Percentiles rank a stretch among this genome's conserved stretches.
Conservation (phyloP, 2,888 invertebrate species). For the Stenchaetothrips biformis region DNA sequence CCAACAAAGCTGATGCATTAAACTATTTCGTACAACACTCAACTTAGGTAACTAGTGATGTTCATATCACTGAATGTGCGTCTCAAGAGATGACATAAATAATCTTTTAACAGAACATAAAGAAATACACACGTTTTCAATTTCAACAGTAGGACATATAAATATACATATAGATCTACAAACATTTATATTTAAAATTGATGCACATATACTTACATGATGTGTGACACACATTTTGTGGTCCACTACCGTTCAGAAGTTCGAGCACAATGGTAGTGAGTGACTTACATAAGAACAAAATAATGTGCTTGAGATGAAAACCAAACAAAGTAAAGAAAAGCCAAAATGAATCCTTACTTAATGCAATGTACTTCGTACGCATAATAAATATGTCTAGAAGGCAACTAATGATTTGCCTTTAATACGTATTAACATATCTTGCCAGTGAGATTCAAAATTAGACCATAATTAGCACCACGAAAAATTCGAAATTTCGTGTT, state of each 20-base stretch:
- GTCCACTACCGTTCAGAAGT: not conserved
- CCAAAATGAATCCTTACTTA: no score
- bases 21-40: not conserved
- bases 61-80: not conserved
- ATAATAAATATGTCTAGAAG: no score
- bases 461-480: not conserved
- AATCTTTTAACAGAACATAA: not conserved
- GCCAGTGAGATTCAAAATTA: not conserved
- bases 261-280: not conserved
- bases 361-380: no score
- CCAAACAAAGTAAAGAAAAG: no score
- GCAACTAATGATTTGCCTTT: not conserved
- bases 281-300: not conserved
- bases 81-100: not conserved
- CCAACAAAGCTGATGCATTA: not conserved
- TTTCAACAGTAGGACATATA: not conserved
- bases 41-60: slow-evolving; percentile 9
- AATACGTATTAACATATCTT: not conserved
- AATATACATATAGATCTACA: not conserved
- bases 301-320: no score
- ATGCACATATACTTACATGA: not conserved
- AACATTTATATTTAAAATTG: not conserved
- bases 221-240: not conserved
- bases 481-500: not conserved
- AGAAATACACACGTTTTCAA: not conserved